A percentile compares a stretch with the other conserved stretches of the same genome.
phyloP scores from a whole-genome alignment of 2,888 invertebrate species.

The Arrhopalites spinosus region DNA sequence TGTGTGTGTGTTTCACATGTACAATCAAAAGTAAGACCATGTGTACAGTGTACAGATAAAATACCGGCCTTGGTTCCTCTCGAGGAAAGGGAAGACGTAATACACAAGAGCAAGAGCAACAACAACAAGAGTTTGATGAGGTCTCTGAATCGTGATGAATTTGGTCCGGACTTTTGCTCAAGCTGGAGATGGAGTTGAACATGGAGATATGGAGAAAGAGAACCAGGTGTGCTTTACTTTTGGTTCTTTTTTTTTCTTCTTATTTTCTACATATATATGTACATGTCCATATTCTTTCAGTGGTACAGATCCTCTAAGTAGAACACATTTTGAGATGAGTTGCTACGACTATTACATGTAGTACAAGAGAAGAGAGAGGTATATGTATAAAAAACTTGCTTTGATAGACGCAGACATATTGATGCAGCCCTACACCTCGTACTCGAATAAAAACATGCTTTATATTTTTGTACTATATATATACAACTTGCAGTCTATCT shows the following conservation, averaged over 20 bases:
- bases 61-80: too few relatives aligned
- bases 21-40: too few relatives aligned
- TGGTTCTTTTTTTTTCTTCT: constrained; percentile 27
- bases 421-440: not conserved
- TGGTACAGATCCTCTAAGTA: not conserved
- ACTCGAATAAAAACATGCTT: too few relatives aligned
- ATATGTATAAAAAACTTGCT: too few relatives aligned
- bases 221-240: constrained; percentile 33
- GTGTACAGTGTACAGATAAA: too few relatives aligned
- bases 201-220: constrained; percentile 31
- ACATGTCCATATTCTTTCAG: not conserved
- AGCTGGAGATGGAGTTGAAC: constrained; percentile 3
- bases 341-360: not conserved
- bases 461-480: not conserved
- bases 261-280: not conserved
- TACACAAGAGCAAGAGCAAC: not conserved
- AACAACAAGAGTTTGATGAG: constrained; percentile 33
- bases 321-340: not conserved
- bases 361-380: not conserved
- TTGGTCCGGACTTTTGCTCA: constrained; percentile 28
- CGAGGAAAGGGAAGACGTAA: too few relatives aligned
- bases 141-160: constrained; percentile 33
- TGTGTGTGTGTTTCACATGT: too few relatives aligned
- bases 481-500: not conserved
- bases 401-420: too few relatives aligned